These are phyloP conservation scores for Danionella cerebrum DNA, from an alignment of 2,113 vertebrate genomes.

Conservation along the genomic window DNA sequence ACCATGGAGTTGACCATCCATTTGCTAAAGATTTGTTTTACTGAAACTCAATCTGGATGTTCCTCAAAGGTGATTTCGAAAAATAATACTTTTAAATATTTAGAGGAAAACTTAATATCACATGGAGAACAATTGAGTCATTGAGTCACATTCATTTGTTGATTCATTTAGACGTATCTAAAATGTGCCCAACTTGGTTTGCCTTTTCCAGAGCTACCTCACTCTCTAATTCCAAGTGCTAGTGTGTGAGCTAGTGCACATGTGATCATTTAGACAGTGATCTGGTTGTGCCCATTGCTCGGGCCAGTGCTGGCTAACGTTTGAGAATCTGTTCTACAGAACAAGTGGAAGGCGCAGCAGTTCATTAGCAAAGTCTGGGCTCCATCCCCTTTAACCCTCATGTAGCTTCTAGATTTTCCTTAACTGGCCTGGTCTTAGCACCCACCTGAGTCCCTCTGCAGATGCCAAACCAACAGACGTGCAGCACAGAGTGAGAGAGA, in stretches of 20 bases:
- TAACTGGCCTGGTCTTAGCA: conserved; percentile 19
- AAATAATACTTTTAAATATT: too few relatives aligned
- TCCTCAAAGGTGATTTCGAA: too few relatives aligned
- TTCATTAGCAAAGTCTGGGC: conserved; percentile 18
- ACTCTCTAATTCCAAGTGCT: neutral
- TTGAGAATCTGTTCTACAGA: conserved; percentile 59
- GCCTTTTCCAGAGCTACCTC: neutral
- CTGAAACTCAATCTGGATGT: too few relatives aligned
- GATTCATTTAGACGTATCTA: neutral
- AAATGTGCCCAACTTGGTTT: neutral
- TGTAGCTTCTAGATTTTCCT: neutral
- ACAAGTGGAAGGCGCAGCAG: conserved; percentile 21
- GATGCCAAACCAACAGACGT: conserved; percentile 4
- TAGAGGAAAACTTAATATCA: too few relatives aligned
- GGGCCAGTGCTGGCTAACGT: conserved; percentile 49
- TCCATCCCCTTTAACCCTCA: neutral
- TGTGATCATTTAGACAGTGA: conserved; percentile 15
- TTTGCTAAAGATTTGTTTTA: too few relatives aligned
- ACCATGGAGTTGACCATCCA: too few relatives aligned
- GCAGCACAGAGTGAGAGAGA: conserved; percentile 16
- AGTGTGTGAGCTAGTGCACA: conserved; percentile 17
- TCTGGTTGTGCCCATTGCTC: conserved; percentile 60
- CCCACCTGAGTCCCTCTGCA: conserved; percentile 12
- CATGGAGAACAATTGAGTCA: too few relatives aligned
- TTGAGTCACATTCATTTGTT: too few relatives aligned